Evolutionary conservation across 2,113 vertebrate species (phyloP).

Genomic region (Caranx melampygus): DNA sequence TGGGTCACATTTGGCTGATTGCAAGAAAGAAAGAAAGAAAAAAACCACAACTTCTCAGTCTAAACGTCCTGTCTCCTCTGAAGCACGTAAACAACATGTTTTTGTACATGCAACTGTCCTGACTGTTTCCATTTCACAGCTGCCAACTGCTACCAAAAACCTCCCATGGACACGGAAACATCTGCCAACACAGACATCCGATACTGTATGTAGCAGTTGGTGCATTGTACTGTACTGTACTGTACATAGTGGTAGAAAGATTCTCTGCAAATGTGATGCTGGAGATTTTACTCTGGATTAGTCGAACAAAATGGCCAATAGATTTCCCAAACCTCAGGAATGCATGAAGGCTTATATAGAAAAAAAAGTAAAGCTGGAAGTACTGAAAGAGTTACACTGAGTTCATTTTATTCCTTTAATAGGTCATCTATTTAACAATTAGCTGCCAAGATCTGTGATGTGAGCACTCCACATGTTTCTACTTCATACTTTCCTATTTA

Average conservation of each 20-base stretch:
- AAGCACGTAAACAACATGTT: slow-evolving; percentile 3
- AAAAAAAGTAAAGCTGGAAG: neutral
- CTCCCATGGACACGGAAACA: slow-evolving; percentile 66
- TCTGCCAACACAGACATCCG: slow-evolving; percentile 67
- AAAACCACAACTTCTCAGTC: neutral
- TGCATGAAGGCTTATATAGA: neutral
- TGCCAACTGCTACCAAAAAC: slow-evolving; percentile 58
- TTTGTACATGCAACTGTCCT: slow-evolving; percentile 19
- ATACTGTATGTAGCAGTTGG: slow-evolving; percentile 67
- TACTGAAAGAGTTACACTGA: neutral
- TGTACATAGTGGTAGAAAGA: slow-evolving; percentile 23
- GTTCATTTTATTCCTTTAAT: neutral
- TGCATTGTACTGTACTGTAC: slow-evolving; percentile 1
- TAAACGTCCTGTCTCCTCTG: neutral
- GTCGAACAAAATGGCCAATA: neutral
- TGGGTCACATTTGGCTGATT: slow-evolving; percentile 43
- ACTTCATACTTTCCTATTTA: too few species aligned
- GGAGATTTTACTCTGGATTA: slow-evolving; percentile 16
- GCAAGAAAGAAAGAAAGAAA: slow-evolving; percentile 9
- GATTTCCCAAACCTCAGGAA: neutral
- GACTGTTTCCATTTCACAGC: slow-evolving; percentile 52
- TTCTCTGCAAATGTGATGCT: slow-evolving; percentile 45
- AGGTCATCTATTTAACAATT: too few species aligned
- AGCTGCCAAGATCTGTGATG: neutral
- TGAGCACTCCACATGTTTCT: too few species aligned